phyloP scores from a whole-genome alignment of 1,140 invertebrate genomes.

The Tigriopus japonicus region DNA sequence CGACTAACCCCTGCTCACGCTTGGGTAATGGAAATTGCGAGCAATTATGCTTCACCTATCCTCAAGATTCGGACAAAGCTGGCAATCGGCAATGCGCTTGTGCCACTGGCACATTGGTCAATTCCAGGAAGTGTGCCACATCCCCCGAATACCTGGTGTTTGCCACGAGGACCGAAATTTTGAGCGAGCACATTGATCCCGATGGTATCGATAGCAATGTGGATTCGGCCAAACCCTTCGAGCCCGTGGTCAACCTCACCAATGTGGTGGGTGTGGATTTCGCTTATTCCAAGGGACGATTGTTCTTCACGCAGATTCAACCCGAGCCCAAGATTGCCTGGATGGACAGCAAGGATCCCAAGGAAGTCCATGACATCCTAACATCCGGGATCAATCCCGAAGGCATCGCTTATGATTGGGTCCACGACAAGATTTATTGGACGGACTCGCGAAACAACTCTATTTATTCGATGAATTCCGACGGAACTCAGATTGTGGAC shows the following conservation, averaged over 20 bases:
- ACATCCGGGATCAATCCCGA: conserved; percentile 37
- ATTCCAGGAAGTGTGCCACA: conserved; percentile 46
- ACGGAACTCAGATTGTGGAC: conserved; percentile 72
- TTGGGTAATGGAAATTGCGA: conserved; percentile 61
- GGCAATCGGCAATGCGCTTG: conserved; percentile 65
- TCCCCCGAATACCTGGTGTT: conserved; percentile 76
- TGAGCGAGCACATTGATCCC: conserved; percentile 62
- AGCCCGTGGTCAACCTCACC: conserved; percentile 63
- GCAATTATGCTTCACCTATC: conserved; percentile 86
- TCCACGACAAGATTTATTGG: conserved; percentile 90
- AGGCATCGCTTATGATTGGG: conserved; percentile 92
- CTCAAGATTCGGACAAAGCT: conserved; percentile 26
- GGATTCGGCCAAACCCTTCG: conserved; percentile 43
- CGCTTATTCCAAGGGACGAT: conserved; percentile 64
- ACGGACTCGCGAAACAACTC: conserved; percentile 83
- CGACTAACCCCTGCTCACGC: conserved; percentile 50
- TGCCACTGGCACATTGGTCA: conserved; percentile 52
- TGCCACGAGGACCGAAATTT: conserved; percentile 73
- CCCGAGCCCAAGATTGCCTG: conserved; percentile 71
- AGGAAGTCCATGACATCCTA: conserved; percentile 35
- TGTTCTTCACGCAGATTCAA: conserved; percentile 78
- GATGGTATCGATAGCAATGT: conserved; percentile 38
- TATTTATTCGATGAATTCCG: conserved; percentile 84
- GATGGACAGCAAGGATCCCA: conserved; percentile 42
- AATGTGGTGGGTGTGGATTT: conserved; percentile 95